phyloP scores from a whole-genome alignment of 2,113 vertebrate genomes.

The Odocoileus hemionus region DNA sequence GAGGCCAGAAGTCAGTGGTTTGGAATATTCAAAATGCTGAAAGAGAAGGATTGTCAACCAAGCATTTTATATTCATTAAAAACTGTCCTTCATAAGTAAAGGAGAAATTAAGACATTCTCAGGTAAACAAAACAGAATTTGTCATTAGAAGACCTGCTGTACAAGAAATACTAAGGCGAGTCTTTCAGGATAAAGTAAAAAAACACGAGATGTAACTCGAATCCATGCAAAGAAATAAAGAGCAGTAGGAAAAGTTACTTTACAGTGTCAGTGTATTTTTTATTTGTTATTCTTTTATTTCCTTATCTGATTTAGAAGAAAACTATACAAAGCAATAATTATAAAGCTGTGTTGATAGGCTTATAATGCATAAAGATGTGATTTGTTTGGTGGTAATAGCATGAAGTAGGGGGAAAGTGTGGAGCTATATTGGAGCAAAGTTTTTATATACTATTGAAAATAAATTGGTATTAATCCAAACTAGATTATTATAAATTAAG shows the following conservation, averaged over 20 bases:
- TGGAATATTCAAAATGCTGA: constrained; percentile 6
- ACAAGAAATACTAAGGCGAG: not conserved
- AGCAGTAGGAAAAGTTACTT: not conserved
- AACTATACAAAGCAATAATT: not conserved
- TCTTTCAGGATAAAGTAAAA: not conserved
- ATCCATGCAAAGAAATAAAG: not conserved
- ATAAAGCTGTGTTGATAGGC: constrained; percentile 4
- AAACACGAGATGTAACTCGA: not conserved
- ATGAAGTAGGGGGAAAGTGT: not conserved
- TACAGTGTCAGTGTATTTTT: not conserved
- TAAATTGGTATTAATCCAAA: not conserved
- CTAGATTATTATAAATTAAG: constrained; percentile 16
- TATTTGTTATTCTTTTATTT: not conserved
- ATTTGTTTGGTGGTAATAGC: constrained; percentile 9
- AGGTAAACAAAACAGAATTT: not conserved
- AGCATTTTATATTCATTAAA: constrained; percentile 6
- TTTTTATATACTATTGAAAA: constrained; percentile 27
- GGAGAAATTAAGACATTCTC: constrained; percentile 1
- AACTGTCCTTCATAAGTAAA: not conserved
- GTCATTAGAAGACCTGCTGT: not conserved
- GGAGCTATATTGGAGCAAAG: not conserved
- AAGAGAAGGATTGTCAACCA: not conserved
- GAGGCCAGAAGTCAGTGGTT: not conserved
- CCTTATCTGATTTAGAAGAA: not conserved
- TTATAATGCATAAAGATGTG: not conserved